Percentiles rank a stretch among this genome's conserved stretches.
phyloP scores from a whole-genome alignment of 2,888 invertebrate genomes.

The Sphecodes monilicornis region DNA sequence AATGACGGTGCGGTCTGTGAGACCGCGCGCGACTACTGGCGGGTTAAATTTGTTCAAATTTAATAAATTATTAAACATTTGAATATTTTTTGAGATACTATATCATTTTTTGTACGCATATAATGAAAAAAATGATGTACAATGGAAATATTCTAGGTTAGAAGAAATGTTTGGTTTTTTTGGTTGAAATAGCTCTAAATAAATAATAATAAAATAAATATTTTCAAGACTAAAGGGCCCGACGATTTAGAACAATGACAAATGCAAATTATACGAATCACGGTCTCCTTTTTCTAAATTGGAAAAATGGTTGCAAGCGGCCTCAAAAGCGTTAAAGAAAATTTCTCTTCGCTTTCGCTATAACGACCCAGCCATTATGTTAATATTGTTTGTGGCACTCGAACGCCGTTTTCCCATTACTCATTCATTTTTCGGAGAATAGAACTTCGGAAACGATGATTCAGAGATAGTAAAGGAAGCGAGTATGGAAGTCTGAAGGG shows the following conservation, averaged over 20 bases:
- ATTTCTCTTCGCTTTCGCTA: not conserved
- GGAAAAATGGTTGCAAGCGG: not conserved
- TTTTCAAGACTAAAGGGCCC: not conserved
- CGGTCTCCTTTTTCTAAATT: not conserved
- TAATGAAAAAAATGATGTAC: too few species aligned
- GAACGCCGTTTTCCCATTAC: not conserved
- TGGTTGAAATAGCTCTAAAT: too few species aligned
- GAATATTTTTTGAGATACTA: too few species aligned
- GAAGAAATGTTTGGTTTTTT: too few species aligned
- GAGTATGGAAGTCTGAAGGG: not conserved
- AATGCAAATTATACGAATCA: too few species aligned
- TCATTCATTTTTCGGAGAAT: not conserved
- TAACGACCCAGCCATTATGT: not conserved
- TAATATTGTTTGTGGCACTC: not conserved
- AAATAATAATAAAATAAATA: not conserved
- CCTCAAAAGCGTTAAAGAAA: not conserved
- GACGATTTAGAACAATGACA: not conserved
- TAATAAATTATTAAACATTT: too few species aligned
- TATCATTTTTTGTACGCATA: too few species aligned
- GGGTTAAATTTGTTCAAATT: too few species aligned
- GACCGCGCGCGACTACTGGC: too few species aligned
- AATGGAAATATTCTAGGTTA: too few species aligned
- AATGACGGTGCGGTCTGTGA: too few species aligned
- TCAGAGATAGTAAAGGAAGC: conserved; percentile 8
- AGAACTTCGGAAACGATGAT: not conserved